Base-by-base conservation (phyloP, 2,888 invertebrate species). In the Seira sanloemensis region DNA sequence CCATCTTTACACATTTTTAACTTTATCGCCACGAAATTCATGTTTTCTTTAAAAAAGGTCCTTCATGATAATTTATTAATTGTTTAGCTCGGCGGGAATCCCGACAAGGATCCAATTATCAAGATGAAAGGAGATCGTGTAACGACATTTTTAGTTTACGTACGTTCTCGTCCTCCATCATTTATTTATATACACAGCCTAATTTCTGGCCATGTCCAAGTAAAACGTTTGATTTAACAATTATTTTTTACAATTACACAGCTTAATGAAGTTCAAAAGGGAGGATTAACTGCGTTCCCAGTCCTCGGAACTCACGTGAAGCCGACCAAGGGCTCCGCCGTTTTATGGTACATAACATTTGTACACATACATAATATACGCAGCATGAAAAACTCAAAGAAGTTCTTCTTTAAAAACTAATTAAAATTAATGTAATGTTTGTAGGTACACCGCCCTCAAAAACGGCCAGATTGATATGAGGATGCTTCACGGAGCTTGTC, bases 401-500 rank as follows among this genome's bases (percentile, higher is more conserved):
- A n/a, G n/a, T n/a, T n/a, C n/a, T n/a, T n/a, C n/a, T n/a, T n/a
- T n/a, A n/a, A n/a, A n/a, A n/a, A n/a, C n/a, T n/a, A n/a, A n/a
- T n/a, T n/a, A n/a, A n/a, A n/a, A n/a, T n/a, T n/a, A n/a, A n/a
- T n/a, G n/a, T n/a, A n/a, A n/a, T n/a, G n/a, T n/a, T n/a, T n/a
- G n/a, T n/a, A 85, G 85, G 85, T 78, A 91, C 86, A 91, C 91
- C 81, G 86, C 91, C 16, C 88, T 90, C 73, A 90, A 89, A 85
- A 91, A 90, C 89, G 91, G 91, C 23, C 91, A 91, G 66, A 91
- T 91, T 26, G 91, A 92, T 78, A 90, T 90, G 77, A 87, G 91
- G 78, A 92, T 91, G 73, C 80, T 91, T 18, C 92, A 92, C 87
- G 92, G 91, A 27, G 91, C 91, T 9, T 92, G 91, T 87, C 91